phyloP scores from a whole-genome alignment of 2,797 vertebrate genomes.

The Sciaenops ocellatus region DNA sequence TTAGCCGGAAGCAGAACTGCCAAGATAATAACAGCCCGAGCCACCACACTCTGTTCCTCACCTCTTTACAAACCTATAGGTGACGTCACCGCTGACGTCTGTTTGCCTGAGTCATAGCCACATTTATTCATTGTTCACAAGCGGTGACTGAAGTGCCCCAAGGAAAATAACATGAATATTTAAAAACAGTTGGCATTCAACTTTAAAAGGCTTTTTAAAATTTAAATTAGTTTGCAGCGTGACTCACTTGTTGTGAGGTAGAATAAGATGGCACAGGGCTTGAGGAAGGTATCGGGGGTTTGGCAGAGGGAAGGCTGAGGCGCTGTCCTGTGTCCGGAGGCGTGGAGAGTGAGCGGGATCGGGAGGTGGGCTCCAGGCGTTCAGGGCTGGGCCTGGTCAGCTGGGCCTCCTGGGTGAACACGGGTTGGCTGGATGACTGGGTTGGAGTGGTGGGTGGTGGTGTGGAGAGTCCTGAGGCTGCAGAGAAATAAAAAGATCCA shows the following conservation, averaged over 20 bases:
- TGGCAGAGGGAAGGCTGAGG: conserved; percentile 85
- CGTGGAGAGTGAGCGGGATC: conserved; percentile 88
- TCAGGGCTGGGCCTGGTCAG: conserved; percentile 87
- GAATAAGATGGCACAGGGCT: conserved; percentile 80
- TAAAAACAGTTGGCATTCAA: neutral
- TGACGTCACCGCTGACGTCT: neutral
- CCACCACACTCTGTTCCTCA: no score
- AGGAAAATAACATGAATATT: neutral
- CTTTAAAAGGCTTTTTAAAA: conserved; percentile 5
- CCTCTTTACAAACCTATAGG: no score
- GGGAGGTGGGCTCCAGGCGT: conserved; percentile 84
- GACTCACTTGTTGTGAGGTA: conserved; percentile 93
- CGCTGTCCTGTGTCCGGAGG: conserved; percentile 91
- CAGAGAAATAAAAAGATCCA: conserved; percentile 37
- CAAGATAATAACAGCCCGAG: no score
- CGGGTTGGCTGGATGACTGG: conserved; percentile 89
- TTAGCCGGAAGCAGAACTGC: no score
- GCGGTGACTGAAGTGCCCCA: neutral
- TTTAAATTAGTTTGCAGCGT: neutral
- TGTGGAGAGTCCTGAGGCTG: conserved; percentile 93
- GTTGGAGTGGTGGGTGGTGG: conserved; percentile 94
- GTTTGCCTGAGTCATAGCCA: neutral
- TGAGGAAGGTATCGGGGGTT: conserved; percentile 84
- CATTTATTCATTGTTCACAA: neutral
- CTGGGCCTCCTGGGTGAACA: conserved; percentile 91